These are phyloP conservation scores for Ips typographus DNA, from an alignment of 1,140 invertebrate species.

Conservation along the genomic window DNA sequence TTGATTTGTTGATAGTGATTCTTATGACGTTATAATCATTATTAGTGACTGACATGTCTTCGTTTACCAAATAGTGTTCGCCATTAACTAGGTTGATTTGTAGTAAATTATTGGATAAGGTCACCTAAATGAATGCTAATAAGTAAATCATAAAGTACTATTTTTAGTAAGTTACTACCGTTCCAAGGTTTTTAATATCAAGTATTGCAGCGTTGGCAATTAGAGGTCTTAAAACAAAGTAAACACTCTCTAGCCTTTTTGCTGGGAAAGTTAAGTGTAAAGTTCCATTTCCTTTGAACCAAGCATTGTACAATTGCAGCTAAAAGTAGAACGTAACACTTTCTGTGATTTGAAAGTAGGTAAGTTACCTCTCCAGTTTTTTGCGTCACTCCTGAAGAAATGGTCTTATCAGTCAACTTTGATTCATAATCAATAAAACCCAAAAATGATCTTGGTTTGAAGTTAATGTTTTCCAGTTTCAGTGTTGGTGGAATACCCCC, in stretches of 20 bases:
- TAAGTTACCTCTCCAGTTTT: conserved; percentile 26
- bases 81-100: conserved; percentile 24
- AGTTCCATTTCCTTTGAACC: conserved; percentile 34
- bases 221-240: conserved; percentile 28
- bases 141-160: neutral
- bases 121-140: neutral
- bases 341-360: neutral
- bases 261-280: conserved; percentile 12
- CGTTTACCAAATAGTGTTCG: conserved; percentile 21
- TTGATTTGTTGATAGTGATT: conserved; percentile 23
- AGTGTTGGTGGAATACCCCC: conserved; percentile 43
- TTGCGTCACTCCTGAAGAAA: conserved; percentile 33
- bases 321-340: conserved; percentile 2
- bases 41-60: conserved; percentile 10
- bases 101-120: conserved; percentile 19
- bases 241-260: conserved; percentile 24
- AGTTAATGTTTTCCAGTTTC: conserved; percentile 25
- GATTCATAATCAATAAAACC: conserved; percentile 37
- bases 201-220: conserved; percentile 36
- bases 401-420: conserved; percentile 20
- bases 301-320: conserved; percentile 32
- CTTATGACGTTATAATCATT: conserved; percentile 34
- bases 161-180: neutral
- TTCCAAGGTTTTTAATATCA: conserved; percentile 44
- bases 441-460: conserved; percentile 40